Base-by-base conservation (phyloP, 2,888 invertebrate genomes). In the Epinotia demarniana region DNA sequence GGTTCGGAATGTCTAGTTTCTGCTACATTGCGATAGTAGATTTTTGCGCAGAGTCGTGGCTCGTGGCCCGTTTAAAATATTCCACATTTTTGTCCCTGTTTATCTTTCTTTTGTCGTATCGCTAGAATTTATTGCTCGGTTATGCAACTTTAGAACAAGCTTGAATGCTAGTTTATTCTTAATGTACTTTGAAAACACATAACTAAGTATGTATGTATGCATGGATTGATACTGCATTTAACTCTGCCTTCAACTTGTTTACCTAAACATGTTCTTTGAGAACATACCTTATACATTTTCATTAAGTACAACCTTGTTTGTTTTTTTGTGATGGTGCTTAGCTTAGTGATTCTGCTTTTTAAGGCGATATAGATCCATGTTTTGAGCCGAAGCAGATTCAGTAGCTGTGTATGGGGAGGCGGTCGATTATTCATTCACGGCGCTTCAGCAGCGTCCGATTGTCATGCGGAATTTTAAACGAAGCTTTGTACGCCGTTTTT, bases 101-200 rank as follows among this genome's bases (percentile, higher is more conserved):
- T 75, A 75, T 71, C 75, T 43, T 75, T 70, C 70, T 70, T 72
- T 75, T 67, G 67, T 67, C 71, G 71, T 75, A 71, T 66, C 66
- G 66, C 75, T 67, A 27, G 46, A 72, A 75, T 75, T 75, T 75
- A 75, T 75, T 75, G 67, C 67, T 72, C 46, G 46, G 67, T 62
- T 72, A 72, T 75, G 67, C 67, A 71, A 72, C 61, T 75, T 55
- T 27, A 33, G 75, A 27, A 61, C 64, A 43, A 46, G 60, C 60
- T 75, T 58, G 66, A 71, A 71, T 70, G 63, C 49, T 18, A 61
- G 49, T 70, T 16, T 57, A 6, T 33, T n/a, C 23, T 39, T 39
- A 0, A 39, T 27, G 57, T 43, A 27, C 57, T 23, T 39, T 9
- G 16, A 68, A 18, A 55, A 11, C 46, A 68, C 55, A 27, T n/a